phyloP scores from a whole-genome alignment of 2,797 vertebrate species.

The Liparis tanakae region DNA sequence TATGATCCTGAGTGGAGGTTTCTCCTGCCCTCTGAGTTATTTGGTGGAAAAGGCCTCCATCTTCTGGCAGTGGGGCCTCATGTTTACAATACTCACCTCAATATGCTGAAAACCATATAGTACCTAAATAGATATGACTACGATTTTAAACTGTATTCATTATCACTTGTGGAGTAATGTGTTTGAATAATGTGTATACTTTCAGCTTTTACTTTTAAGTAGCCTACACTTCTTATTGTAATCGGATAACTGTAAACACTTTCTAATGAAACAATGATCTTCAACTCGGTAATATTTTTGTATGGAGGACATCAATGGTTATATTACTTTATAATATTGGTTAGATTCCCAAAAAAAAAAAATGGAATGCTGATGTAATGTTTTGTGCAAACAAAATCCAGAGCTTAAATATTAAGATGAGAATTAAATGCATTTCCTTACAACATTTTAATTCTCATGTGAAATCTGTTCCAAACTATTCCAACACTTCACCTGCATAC shows the following conservation, averaged over 20 bases:
- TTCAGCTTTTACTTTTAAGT: not conserved
- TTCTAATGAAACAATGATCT: too few relatives aligned
- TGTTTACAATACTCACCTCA: not conserved
- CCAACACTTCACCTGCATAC: not conserved
- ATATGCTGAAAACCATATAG: not conserved
- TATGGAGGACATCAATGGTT: too few relatives aligned
- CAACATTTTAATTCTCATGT: not conserved
- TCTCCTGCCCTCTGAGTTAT: not conserved
- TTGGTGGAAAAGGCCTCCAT: constrained; percentile 6
- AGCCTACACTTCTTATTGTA: not conserved
- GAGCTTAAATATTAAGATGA: not conserved
- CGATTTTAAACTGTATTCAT: not conserved
- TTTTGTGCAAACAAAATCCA: too few relatives aligned
- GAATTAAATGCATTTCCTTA: not conserved
- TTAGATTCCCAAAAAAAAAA: too few relatives aligned
- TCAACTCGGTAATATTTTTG: too few relatives aligned
- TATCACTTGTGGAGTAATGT: not conserved
- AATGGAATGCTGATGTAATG: too few relatives aligned
- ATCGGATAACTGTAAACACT: too few relatives aligned
- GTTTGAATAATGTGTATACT: not conserved
- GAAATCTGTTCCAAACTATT: not conserved
- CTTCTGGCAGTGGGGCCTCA: constrained; percentile 1
- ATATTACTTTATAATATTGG: too few relatives aligned
- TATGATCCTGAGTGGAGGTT: not conserved
- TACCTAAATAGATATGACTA: not conserved